phyloP scores from a whole-genome alignment of 2,888 invertebrate genomes.

The Lochmaea capreae region DNA sequence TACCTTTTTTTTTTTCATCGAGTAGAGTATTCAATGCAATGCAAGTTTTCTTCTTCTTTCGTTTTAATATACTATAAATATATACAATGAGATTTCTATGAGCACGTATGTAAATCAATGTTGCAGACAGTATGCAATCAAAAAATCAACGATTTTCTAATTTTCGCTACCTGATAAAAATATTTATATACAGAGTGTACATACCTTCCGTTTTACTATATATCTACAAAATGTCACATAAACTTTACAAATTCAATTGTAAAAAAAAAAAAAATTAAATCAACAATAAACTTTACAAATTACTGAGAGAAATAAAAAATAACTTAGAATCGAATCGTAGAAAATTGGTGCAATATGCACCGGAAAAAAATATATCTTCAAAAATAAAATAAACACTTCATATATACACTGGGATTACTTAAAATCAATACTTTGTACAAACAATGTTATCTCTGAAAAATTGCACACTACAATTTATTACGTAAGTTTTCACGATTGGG shows the following conservation, averaged over 20 bases:
- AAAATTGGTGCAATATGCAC: conserved; percentile 44
- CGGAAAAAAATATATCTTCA: conserved; percentile 53
- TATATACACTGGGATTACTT: conserved; percentile 56
- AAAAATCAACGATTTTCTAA: conserved; percentile 54
- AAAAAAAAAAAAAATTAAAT: conserved; percentile 48
- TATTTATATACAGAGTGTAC: conserved; percentile 55
- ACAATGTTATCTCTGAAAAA: conserved; percentile 44
- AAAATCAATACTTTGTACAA: conserved; percentile 34
- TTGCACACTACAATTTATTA: conserved; percentile 54
- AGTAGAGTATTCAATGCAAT: conserved; percentile 36
- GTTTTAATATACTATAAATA: conserved; percentile 7
- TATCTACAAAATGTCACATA: conserved; percentile 48
- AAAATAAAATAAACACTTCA: conserved; percentile 43
- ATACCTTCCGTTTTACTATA: conserved; percentile 44
- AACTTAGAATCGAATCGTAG: conserved; percentile 49
- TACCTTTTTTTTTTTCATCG: conserved; percentile 27
- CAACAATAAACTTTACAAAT: conserved; percentile 49
- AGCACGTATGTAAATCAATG: conserved; percentile 47
- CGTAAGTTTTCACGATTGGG: conserved; percentile 47
- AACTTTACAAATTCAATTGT: conserved; percentile 40
- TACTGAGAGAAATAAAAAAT: conserved; percentile 47
- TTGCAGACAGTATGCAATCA: conserved; percentile 43
- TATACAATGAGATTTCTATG: conserved; percentile 47
- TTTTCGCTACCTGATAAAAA: conserved; percentile 51
- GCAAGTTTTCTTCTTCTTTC: neutral